Evolutionary conservation across 1,140 invertebrate species (phyloP).

Genomic region (Aphaenogaster rudis): DNA sequence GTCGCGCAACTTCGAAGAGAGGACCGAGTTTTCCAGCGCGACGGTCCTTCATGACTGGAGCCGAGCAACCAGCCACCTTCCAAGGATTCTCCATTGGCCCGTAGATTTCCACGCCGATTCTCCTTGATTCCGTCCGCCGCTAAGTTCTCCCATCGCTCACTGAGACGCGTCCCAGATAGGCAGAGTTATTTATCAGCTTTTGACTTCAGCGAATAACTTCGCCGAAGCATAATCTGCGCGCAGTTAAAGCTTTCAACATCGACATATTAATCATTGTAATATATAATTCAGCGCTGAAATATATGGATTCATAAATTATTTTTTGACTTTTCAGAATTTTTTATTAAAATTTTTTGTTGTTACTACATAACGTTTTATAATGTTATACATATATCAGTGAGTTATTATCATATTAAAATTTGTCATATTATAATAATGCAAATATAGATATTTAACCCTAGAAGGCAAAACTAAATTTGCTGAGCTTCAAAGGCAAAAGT

Average conservation of each 20-base stretch:
- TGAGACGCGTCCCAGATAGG: conserved; percentile 50
- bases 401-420: not conserved
- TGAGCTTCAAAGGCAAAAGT: too few species aligned
- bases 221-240: not conserved
- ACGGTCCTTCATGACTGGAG: conserved; percentile 42
- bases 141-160: conserved; percentile 55
- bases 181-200: conserved; percentile 59
- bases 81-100: conserved; percentile 50
- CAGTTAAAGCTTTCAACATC: not conserved
- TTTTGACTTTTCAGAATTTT: not conserved
- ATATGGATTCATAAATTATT: not conserved
- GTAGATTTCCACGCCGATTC: conserved; percentile 59
- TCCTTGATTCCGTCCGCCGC: conserved; percentile 31
- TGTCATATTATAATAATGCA: not conserved
- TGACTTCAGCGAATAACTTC: conserved; percentile 31
- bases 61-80: conserved; percentile 23
- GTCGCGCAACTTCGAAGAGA: conserved; percentile 53
- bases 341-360: conserved; percentile 3
- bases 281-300: not conserved
- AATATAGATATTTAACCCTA: not conserved
- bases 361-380: not conserved
- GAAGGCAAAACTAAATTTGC: too few species aligned
- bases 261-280: conserved; percentile 24
- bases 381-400: not conserved
- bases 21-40: conserved; percentile 47